phyloP scores from a whole-genome alignment of 2,888 invertebrate genomes.

The Nipponacmea schrenckii region DNA sequence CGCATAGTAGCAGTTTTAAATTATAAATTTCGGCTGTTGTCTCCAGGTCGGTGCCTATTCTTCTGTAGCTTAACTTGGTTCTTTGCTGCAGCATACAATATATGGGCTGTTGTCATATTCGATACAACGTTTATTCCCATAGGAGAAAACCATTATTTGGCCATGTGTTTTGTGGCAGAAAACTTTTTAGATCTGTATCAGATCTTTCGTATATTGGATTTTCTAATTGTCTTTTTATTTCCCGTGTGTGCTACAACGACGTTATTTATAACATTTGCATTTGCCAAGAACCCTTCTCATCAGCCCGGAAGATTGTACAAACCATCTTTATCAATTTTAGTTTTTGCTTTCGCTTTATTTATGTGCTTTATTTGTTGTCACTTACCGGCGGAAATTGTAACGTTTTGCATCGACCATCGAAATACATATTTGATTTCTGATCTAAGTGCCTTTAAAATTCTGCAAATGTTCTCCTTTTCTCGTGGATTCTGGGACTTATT shows the following conservation, averaged over 20 bases:
- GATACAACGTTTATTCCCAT: conserved; percentile 28
- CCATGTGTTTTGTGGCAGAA: conserved; percentile 42
- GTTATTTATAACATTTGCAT: conserved; percentile 34
- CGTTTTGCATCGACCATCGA: conserved; percentile 36
- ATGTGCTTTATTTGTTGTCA: conserved; percentile 33
- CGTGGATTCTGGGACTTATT: conserved; percentile 51
- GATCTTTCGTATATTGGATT: conserved; percentile 45
- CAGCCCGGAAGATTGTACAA: conserved; percentile 31
- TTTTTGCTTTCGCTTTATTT: conserved; percentile 31
- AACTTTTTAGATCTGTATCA: conserved; percentile 44
- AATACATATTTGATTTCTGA: conserved; percentile 13
- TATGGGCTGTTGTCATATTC: conserved; percentile 59
- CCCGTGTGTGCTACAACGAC: conserved; percentile 33
- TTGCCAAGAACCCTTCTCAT: conserved; percentile 26
- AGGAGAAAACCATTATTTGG: conserved; percentile 17
- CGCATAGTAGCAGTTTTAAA: conserved; percentile 33
- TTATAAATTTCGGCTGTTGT: conserved; percentile 25
- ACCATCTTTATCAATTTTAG: conserved; percentile 34
- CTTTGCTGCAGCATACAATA: conserved; percentile 60
- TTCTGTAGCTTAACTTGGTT: conserved; percentile 63
- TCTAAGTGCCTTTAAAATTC: conserved; percentile 19
- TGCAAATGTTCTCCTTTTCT: conserved; percentile 31
- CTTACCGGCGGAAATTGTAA: conserved; percentile 48
- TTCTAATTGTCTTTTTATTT: conserved; percentile 44
- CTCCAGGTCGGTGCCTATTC: conserved; percentile 54